A percentile compares a stretch with the other conserved stretches of the same genome.
phyloP scores from a whole-genome alignment of 2,113 vertebrate species.

The Scolopax mira region DNA sequence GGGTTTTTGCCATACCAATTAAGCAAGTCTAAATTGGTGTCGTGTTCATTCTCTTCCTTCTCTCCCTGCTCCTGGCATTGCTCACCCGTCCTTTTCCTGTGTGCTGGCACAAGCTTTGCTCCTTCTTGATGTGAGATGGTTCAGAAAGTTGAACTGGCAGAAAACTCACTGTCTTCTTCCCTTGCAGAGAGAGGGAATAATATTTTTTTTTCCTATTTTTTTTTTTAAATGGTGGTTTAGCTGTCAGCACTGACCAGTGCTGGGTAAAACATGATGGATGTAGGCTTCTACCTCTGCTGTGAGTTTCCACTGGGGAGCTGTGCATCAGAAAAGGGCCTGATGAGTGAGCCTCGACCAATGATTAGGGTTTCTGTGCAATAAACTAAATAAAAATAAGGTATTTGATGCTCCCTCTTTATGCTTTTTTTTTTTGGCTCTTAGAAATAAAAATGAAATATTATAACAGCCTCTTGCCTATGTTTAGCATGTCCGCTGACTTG shows the following conservation, averaged over 20 bases:
- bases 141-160: not conserved
- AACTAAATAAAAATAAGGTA: not conserved
- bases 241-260: not conserved
- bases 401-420: not conserved
- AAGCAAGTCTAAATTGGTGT: not conserved
- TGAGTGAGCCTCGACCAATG: not conserved
- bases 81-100: not conserved
- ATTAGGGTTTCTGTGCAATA: not conserved
- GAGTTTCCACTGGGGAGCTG: not conserved
- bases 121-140: not conserved
- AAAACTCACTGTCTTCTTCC: not conserved
- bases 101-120: not conserved
- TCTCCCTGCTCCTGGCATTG: not conserved
- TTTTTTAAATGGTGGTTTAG: not conserved
- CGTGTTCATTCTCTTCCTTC: not conserved
- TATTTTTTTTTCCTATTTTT: not conserved
- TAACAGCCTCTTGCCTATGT: not conserved
- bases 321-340: not conserved
- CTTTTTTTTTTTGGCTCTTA: not conserved
- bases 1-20: not conserved
- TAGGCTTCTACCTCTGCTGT: not conserved
- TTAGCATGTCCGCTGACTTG: constrained; percentile 55
- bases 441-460: constrained; percentile 1
- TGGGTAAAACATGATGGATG: not conserved
- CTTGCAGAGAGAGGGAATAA: not conserved